Evolutionary conservation across 1,140 invertebrate species (phyloP).

Genomic region (Pararge aegeria): DNA sequence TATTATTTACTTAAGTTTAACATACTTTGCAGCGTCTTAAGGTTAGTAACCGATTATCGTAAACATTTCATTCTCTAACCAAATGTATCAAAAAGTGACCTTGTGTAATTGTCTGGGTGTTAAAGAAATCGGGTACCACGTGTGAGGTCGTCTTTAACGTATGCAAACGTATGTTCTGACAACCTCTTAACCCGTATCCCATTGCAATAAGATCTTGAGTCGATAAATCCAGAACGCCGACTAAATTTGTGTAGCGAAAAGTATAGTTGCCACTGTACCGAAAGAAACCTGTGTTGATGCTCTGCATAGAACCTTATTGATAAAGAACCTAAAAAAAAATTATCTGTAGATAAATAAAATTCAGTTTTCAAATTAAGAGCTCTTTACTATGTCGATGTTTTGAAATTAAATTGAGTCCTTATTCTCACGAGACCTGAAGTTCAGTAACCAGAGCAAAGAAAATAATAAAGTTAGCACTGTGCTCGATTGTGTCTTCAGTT

Average conservation of each 20-base stretch:
- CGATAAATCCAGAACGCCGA: not conserved
- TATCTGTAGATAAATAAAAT: no score
- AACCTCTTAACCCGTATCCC: not conserved
- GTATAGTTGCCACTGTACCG: not conserved
- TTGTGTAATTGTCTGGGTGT: constrained; percentile 3
- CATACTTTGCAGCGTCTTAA: not conserved
- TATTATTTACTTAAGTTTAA: no score
- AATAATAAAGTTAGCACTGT: not conserved
- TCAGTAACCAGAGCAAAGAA: not conserved
- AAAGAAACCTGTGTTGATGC: not conserved
- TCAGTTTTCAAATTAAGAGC: not conserved
- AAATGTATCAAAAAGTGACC: constrained; percentile 9
- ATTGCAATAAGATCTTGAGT: not conserved
- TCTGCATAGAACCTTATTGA: not conserved
- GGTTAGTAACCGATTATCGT: not conserved
- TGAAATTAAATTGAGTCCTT: not conserved
- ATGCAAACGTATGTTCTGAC: constrained; percentile 9
- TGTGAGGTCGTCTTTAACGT: constrained; percentile 17
- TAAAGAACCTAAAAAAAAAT: not conserved
- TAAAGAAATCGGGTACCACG: constrained; percentile 17
- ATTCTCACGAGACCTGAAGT: not conserved
- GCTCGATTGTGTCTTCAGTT: constrained; percentile 36
- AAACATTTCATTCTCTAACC: constrained; percentile 8
- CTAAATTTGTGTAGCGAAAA: not conserved
- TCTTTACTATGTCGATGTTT: not conserved